Conservation (phyloP, 2,888 invertebrate genomes). For the Eilema depressum region DNA sequence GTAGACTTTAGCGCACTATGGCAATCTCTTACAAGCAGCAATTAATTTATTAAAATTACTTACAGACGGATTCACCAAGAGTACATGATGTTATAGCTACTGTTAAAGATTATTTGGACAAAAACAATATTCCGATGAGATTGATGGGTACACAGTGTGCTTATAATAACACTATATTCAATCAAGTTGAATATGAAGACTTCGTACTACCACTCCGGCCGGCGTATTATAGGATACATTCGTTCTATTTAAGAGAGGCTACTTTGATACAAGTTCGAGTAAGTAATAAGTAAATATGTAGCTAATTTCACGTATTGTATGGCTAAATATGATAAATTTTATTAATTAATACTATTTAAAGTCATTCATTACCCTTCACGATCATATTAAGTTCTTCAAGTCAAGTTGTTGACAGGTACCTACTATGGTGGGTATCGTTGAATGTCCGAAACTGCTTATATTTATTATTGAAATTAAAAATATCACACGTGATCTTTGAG, state of each 20-base stretch:
- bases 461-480: too few species aligned
- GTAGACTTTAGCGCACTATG: too few species aligned
- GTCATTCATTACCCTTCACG: too few species aligned
- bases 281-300: slow-evolving; percentile 12
- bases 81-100: slow-evolving; percentile 67
- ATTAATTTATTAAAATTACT: slow-evolving; percentile 21
- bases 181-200: slow-evolving; percentile 85
- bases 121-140: slow-evolving; percentile 73
- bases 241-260: slow-evolving; percentile 73
- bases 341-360: too few species aligned
- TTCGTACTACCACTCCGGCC: slow-evolving; percentile 85
- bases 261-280: slow-evolving; percentile 71
- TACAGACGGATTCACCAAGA: slow-evolving; percentile 69
- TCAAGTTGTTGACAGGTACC: too few species aligned
- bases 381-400: too few species aligned
- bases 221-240: slow-evolving; percentile 84
- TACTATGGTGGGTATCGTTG: too few species aligned
- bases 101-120: slow-evolving; percentile 70
- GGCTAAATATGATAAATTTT: too few species aligned
- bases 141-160: slow-evolving; percentile 76
- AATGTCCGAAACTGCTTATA: too few species aligned
- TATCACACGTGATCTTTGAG: too few species aligned
- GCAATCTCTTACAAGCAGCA: too few species aligned
- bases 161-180: slow-evolving; percentile 68
- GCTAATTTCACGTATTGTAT: too few species aligned